Evolutionary conservation across 2,888 invertebrate species (phyloP), one percentile per base, ranked within the genome.

Genomic region (Eurytoma adleriae): DNA sequence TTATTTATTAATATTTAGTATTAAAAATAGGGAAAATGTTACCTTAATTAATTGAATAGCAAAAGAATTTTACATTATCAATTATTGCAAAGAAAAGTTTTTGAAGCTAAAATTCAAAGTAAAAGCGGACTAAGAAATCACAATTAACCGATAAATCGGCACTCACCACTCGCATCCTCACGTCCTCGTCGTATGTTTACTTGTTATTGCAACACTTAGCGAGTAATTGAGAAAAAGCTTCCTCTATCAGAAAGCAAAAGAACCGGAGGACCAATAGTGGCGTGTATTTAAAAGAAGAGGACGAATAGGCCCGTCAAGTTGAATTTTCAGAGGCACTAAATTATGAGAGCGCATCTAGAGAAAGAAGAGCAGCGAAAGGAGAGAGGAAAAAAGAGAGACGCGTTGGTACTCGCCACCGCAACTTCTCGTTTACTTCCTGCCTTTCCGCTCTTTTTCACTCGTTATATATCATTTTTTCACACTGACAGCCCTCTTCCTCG

Each of bases 311-410:
- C 88, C 86, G 88, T 87, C 87, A 86, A 87, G 85, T 88, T 86
- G 85, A 89, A 89, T 89, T 89, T 88, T 88, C 86, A 85, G 79
- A 83, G 86, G 87, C 85, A 88, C 87, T 90, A 90, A 90, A 90
- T 90, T 89, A 89, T 84, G 54, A 30, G 71, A 18, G 20, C 66
- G 14, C 40, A 64, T n/a, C 27, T 48, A 18, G 48, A 18, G n/a
- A 18, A 48, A 48, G 20, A 48, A 48, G 64, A 64, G 18, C 3
- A 64, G 64, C 62, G 48, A 48, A 64, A 24, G 64, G 56, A n/a
- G 13, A 27, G 24, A 54, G 18, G 27, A 18, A 68, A 84, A 56
- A 72, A 68, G 77, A 61, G 64, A 71, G 54, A 67, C 69, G 72
- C 50, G 54, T 78, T 56, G 18, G 59, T 30, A 70, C 66, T 74